Base-by-base conservation (phyloP, 2,888 invertebrate genomes). In the Thecophora atra region DNA sequence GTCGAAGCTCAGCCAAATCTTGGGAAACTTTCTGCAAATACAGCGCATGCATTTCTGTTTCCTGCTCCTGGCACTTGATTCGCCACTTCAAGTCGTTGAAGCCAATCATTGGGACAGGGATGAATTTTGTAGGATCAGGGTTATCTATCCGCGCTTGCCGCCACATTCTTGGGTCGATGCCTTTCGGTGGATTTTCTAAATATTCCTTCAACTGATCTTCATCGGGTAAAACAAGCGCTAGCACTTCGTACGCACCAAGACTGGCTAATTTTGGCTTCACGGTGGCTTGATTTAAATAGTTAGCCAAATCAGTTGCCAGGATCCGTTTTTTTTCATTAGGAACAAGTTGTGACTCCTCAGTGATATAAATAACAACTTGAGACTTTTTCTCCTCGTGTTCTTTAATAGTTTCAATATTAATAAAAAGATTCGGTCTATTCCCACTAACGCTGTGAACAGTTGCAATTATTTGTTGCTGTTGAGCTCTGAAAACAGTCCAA, bases 131-230 rank as follows among this genome's bases (percentile, higher is more conserved):
- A 0, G 95, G 91, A 86, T 98, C 95, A 0, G 99, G 99, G 88
- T 99, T 99, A 82, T 98, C 98, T 37, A 93, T 88, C 81, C 97
- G 96, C 0, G 98, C 98, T 85, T 99, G 98, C 81, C 94, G 93
- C 99, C 99, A 99, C 79, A 98, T 89, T 74, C 96, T 89, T 64
- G 93, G 91, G 85, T 98, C 97, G 82, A 98, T 94, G n/a, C 97
- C 94, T 76, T 91, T 90, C 1, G 98, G 98, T n/a, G 98, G 93
- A 78, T 91, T 93, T 79, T 95, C 94, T 73, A 98, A 87, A 87
- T 98, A 99, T 79, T 96, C 94, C 77, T 94, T 93, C 19, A 96
- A 82, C 82, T 94, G 92, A 73, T 93, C 91, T 69, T 92, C 92
- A 77, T 93, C 91, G 60, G 96, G 92, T 58, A 91, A 89, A 0